A percentile compares a stretch with the other conserved stretches of the same genome.
These are phyloP conservation scores for Anolis carolinensis DNA, from an alignment of 2,113 vertebrate species.

Conservation along the genomic window DNA sequence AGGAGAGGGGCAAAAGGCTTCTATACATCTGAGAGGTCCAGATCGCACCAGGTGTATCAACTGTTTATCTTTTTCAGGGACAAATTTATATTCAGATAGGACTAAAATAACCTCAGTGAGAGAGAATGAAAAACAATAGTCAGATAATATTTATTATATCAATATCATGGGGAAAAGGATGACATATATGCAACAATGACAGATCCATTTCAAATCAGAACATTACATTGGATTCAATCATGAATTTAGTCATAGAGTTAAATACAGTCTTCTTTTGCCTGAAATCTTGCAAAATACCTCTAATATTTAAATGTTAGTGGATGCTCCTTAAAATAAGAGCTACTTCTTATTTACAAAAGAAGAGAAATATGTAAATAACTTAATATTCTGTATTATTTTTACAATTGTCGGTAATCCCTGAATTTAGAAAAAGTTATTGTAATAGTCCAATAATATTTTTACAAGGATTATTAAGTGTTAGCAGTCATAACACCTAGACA, in stretches of 20 bases:
- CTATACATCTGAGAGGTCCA: not conserved
- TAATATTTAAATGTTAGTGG: not conserved
- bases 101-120: not conserved
- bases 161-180: not conserved
- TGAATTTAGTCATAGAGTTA: not conserved
- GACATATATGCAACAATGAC: not conserved
- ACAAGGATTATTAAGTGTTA: not conserved
- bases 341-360: not conserved
- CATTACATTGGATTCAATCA: no score
- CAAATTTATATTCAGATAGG: not conserved
- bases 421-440: not conserved
- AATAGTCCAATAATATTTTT: not conserved
- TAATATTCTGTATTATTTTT: not conserved
- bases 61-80: not conserved
- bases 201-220: not conserved
- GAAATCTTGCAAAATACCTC: not conserved
- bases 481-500: accelerated
- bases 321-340: not conserved
- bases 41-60: not conserved
- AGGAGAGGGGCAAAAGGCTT: no score
- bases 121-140: not conserved
- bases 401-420: not conserved
- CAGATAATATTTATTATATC: not conserved
- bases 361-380: not conserved
- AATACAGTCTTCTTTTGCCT: not conserved